Base-by-base conservation (phyloP, 2,888 invertebrate genomes). In the Hermaeophaga mercurialis region DNA sequence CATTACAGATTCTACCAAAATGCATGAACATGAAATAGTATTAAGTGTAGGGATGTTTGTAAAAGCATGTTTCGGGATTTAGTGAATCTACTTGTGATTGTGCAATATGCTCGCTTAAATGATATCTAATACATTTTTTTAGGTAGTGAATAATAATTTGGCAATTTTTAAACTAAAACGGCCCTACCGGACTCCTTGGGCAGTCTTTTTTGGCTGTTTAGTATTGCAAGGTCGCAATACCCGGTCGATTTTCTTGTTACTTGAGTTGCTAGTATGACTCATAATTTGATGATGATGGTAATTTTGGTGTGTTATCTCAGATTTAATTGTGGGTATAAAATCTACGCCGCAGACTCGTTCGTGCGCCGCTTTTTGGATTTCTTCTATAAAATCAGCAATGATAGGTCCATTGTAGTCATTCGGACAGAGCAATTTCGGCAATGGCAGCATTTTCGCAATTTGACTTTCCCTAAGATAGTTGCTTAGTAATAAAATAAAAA, bases 341-440 rank as follows among this genome's bases (percentile, higher is more conserved):
- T 71, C 65, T 5, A 67, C 62, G n/a, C 69, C 68, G 26, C 60
- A 62, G 34, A 65, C 67, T 6, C 63, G 56, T 38, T 56, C 58
- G 36, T 46, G 52, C n/a, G 54, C 60, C 2, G 70, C 81, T 11
- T 82, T 83, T 67, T 87, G 84, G 24, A 88, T 70, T 79, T 87
- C 86, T 24, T 85, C 82, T 44, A 88, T 84, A 57, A 88, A 80
- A 66, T 88, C 87, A 22, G 85, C 85, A 61, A 88, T 86, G 9
- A 87, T 83, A 0, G 87, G 87, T 9, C 87, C 87, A 33, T 78
- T 81, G 64, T 85, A 85, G 67, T 80, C 79, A 8, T 80, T 63
- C n/a, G 79, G 58, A 3, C 68, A 61, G 9, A 75, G 66, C 39
- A 75, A 70, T 45, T 75, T 76, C 11, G 73, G 68, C 12, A 52